Evolutionary conservation across 2,888 invertebrate genomes (phyloP), one percentile per base, ranked within the genome.

Genomic region (Spilarctia lutea): DNA sequence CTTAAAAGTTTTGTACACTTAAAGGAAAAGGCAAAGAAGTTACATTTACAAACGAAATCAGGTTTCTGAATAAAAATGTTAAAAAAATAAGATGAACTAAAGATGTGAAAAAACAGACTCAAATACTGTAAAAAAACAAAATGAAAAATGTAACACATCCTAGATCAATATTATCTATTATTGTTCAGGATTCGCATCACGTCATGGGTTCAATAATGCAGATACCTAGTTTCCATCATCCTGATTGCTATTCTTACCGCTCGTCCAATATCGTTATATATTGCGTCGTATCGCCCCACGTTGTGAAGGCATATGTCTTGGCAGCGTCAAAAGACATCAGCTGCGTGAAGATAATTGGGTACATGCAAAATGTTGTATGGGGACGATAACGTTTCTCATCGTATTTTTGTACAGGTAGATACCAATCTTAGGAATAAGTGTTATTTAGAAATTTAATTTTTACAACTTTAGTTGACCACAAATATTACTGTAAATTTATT

Each of bases 191-290:
- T 85, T 86, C 88, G 69, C 56, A 83, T 87, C 91, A 90, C 90
- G 91, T 87, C 86, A 87, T 77, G 79, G 75, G 45, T 70, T 84
- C 87, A 88, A 89, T 89, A 89, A 89, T 88, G 89, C 86, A 88
- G 89, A 88, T 87, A 87, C 85, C 85, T 84, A 86, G 82, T 82
- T 84, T 83, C 81, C 84, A 81, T 80, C 83, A 79, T 80, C 81
- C 90, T 90, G 89, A 91, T 93, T 92, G 90, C 87, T 92, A 93
- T 93, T 92, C 93, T 90, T 87, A 84, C 82, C 87, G 88, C 88
- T 85, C 81, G 81, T 82, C 83, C 91, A 91, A 92, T 93, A 91
- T 90, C 87, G 80, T 73, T 83, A 79, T 84, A 86, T 89, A 89
- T 90, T 87, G 85, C 86, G 76, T 77, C 78, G 81, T 82, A 83